Percentiles rank a stretch among this genome's conserved stretches.
These are phyloP conservation scores for Idaea aversata DNA, from an alignment of 2,888 invertebrate species.

Conservation along the genomic window DNA sequence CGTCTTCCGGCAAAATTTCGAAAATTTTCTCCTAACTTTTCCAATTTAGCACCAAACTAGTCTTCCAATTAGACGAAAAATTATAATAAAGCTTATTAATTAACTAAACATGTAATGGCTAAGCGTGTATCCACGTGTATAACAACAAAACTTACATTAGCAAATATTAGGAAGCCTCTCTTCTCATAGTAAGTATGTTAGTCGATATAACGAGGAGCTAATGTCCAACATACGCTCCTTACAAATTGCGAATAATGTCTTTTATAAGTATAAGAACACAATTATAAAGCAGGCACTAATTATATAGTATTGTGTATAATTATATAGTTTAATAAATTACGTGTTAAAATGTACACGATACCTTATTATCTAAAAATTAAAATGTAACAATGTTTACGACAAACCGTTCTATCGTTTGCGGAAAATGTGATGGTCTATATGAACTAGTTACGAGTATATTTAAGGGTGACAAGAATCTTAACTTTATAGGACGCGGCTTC, in stretches of 20 bases:
- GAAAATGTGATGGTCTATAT: slow-evolving; percentile 42
- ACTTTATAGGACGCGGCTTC: not conserved
- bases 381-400: slow-evolving; percentile 57
- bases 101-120: slow-evolving; percentile 74
- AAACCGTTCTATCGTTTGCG: slow-evolving; percentile 34
- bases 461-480: not conserved
- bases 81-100: slow-evolving; percentile 70
- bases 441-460: not conserved
- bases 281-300: slow-evolving; percentile 77
- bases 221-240: slow-evolving; percentile 62
- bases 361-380: slow-evolving; percentile 65
- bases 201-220: slow-evolving; percentile 57
- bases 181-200: slow-evolving; percentile 44
- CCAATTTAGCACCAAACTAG: slow-evolving; percentile 79
- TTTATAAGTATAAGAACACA: slow-evolving; percentile 57
- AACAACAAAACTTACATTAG: slow-evolving; percentile 78
- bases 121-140: slow-evolving; percentile 76
- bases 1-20: slow-evolving; percentile 37
- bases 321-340: slow-evolving; percentile 72
- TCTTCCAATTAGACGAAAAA: slow-evolving; percentile 75
- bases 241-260: slow-evolving; percentile 75
- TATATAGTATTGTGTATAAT: slow-evolving; percentile 69
- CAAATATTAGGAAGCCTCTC: slow-evolving; percentile 76
- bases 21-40: slow-evolving; percentile 59
- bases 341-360: slow-evolving; percentile 68